Base-by-base conservation (phyloP, 2,113 vertebrate genomes). In the Danionella cerebrum region DNA sequence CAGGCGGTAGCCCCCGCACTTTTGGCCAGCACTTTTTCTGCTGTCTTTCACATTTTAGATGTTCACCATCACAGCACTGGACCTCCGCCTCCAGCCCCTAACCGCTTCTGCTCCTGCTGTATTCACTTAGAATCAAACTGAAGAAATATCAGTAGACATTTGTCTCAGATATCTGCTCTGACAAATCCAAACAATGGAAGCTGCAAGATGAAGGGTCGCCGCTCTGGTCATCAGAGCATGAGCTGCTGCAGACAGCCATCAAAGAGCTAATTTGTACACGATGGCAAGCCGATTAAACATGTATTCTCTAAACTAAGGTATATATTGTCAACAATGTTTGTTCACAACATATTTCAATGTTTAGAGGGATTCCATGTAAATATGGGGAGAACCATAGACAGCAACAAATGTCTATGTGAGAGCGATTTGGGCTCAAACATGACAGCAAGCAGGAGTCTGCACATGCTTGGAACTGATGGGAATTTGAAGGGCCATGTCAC, bases 221-320 rank as follows among this genome's bases (percentile, higher is more conserved):
- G 24, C 25, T 22, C n/a, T 44, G 66, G 29, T 44, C 33, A 51
- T 14, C 12, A 2, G 39, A 50, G 67, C 54, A 48, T 31, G 24
- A 69, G 21, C 54, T 41, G 29, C 35, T 29, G 24, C 22, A 39
- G 5, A 48, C 29, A 47, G 52, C 25, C 41, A 67, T 27, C 52
- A 52, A 11, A 53, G 31, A 63, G 59, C 41, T 63, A 42, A 63
- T 45, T 68, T 59, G 57, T 78, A n/a, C n/a, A n/a, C n/a, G 72
- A 76, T 71, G 48, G 50, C 65, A 47, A 76, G 66, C 75, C 27
- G 55, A 52, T 33, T 6, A 33, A 33, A 33, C 29, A 33, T 33
- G 1, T 5, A 33, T 33, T 33, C 1, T 6, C 29, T 33, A 33
- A n/a, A n/a, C n/a, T n/a, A n/a, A n/a, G n/a, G n/a, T n/a, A n/a